These are phyloP conservation scores for Drosophila triauraria DNA, from an alignment of 1,140 invertebrate genomes.

Conservation along the genomic window DNA sequence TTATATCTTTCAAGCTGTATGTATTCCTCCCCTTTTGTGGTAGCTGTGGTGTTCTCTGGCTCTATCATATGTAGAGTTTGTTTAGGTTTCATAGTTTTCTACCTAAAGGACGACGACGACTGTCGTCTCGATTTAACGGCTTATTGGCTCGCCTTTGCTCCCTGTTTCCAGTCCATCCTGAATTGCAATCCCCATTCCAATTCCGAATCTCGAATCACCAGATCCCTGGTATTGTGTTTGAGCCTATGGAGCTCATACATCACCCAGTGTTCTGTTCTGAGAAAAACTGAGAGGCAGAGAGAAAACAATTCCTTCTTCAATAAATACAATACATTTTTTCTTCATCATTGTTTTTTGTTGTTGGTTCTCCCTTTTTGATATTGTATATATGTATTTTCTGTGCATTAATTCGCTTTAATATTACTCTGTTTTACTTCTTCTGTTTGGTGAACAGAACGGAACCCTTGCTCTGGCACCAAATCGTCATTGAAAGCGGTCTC, in stretches of 20 bases:
- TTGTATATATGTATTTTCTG: constrained; percentile 60
- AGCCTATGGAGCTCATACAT: constrained; percentile 56
- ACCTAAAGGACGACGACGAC: constrained; percentile 10
- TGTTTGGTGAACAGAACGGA: constrained; percentile 2
- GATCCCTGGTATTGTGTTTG: constrained; percentile 48
- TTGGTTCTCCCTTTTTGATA: constrained; percentile 47
- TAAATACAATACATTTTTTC: constrained; percentile 62
- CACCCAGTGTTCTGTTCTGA: constrained; percentile 43
- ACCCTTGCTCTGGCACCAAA: constrained; percentile 3
- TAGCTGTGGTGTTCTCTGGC: background rate
- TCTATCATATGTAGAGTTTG: background rate
- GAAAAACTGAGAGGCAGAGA: constrained; percentile 60
- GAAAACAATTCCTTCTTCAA: constrained; percentile 73
- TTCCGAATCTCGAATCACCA: constrained; percentile 20
- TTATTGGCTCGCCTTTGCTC: constrained; percentile 16
- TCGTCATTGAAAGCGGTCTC: background rate
- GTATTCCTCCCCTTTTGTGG: background rate
- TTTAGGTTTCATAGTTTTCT: constrained; percentile 3
- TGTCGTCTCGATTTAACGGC: constrained; percentile 36
- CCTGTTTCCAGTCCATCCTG: constrained; percentile 6
- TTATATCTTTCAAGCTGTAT: background rate
- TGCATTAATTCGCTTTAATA: constrained; percentile 78
- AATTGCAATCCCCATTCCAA: constrained; percentile 24
- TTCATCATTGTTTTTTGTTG: constrained; percentile 61
- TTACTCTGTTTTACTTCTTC: constrained; percentile 53